phyloP scores from a whole-genome alignment of 2,113 vertebrate genomes.

The Carassius auratus region DNA sequence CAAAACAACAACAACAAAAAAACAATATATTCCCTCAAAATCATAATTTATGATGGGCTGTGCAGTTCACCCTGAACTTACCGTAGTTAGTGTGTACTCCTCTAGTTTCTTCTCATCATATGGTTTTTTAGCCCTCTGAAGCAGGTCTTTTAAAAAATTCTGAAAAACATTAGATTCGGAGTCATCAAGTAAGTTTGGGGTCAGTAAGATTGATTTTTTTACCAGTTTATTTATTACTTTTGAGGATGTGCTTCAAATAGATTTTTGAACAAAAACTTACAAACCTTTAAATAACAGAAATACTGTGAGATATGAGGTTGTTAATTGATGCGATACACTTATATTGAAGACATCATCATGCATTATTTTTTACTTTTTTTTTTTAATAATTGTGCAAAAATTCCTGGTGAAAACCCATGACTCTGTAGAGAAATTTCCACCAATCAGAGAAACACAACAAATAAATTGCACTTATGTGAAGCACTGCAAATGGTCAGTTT shows the following conservation, averaged over 20 bases:
- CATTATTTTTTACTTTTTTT: background rate
- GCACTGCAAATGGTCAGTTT: too few relatives aligned
- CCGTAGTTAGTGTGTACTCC: slow-evolving; percentile 88
- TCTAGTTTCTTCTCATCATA: slow-evolving; percentile 86
- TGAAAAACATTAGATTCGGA: slow-evolving; percentile 57
- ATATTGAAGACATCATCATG: background rate
- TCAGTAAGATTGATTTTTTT: background rate
- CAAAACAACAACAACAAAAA: background rate
- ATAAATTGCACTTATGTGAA: too few relatives aligned
- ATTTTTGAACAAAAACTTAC: too few relatives aligned
- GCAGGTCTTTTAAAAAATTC: slow-evolving; percentile 88
- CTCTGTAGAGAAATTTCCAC: too few relatives aligned
- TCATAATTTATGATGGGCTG: background rate
- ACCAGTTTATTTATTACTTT: background rate
- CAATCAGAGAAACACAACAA: too few relatives aligned
- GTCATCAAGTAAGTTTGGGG: background rate
- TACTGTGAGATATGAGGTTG: too few relatives aligned
- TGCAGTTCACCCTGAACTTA: slow-evolving; percentile 64
- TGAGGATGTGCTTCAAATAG: background rate
- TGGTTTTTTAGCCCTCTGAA: slow-evolving; percentile 87
- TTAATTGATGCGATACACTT: background rate
- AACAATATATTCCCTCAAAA: background rate
- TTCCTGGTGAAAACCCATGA: too few relatives aligned
- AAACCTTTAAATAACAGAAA: too few relatives aligned
- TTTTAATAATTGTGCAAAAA: too few relatives aligned